Base-by-base conservation (phyloP, 1,140 invertebrate genomes). In the Cyclina sinensis region DNA sequence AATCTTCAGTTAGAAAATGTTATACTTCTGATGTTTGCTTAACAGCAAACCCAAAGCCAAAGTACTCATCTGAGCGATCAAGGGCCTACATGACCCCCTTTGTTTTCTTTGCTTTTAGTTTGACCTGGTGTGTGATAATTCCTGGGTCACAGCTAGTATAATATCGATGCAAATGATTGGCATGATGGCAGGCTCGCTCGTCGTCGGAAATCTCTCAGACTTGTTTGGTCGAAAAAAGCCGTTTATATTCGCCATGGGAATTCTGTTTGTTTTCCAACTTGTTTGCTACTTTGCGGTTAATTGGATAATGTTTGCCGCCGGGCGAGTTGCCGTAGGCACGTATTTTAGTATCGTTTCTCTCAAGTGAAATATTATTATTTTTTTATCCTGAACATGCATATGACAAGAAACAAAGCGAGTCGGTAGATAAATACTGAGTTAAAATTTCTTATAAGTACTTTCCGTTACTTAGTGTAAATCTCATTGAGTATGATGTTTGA, bases 121-220 rank as follows among this genome's bases (percentile, higher is more conserved):
- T 65, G 48, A 80, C 32, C 46, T 88, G 24, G 78, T 88, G 12
- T 88, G 86, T 59, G 65, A 81, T 65, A 21, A 65, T 2, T 86
- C 84, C 3, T 86, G 84, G 84, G 74, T 86, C 2, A 86, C 73
- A 18, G 84, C 84, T 24, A 88, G 35, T 21, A 73, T 80, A 4
- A 88, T 48, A 16, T 78, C 76, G 5, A 51, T 88, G n/a, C 86
- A 88, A 57, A 88, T 88, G 86, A 48, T 51, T 32, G 86, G 86
- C 14, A 81, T 88, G 76, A 57, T 78, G 51, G 24, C 81, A 4
- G 86, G 86, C 18, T 43, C 59, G 5, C 27, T 80, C 35, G 24
- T 88, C 4, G 74, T 81, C 18, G 78, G 86, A 0, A 78, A 78
- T n/a, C 27, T 88, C 16, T 80, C 59, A n/a, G 86, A 88, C 37